Conservation (phyloP, 2,797 vertebrate species). For the Syndactyla subalaris region DNA sequence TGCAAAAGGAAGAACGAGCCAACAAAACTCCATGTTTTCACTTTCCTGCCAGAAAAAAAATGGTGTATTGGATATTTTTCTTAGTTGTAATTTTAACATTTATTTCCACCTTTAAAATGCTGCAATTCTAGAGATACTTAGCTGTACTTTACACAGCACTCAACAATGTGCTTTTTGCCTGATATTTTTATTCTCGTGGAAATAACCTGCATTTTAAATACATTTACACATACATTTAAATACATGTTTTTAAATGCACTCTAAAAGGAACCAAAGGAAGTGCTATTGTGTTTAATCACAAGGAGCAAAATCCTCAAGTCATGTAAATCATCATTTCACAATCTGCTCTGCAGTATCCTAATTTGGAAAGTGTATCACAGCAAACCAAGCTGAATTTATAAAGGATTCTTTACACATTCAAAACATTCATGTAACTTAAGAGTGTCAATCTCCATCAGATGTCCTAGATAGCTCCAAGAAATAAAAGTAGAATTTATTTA, state of each 20-base stretch:
- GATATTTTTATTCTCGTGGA: background rate
- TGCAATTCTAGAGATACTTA: background rate
- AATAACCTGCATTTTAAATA: slow-evolving; percentile 28
- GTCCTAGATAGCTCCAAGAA: background rate
- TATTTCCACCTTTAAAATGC: slow-evolving; percentile 9
- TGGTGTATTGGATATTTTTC: background rate
- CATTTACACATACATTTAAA: background rate
- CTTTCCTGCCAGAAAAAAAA: slow-evolving; percentile 45
- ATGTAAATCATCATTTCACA: slow-evolving; percentile 41
- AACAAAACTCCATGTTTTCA: slow-evolving; percentile 18
- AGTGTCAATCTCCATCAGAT: slow-evolving; percentile 39
- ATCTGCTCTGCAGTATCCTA: slow-evolving; percentile 2
- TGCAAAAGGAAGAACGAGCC: slow-evolving; percentile 13
- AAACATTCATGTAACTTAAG: slow-evolving; percentile 39
- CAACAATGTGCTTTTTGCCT: background rate
- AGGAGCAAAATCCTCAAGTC: slow-evolving; percentile 50
- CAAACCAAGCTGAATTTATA: slow-evolving; percentile 42
- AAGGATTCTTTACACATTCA: slow-evolving; percentile 40
- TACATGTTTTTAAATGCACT: background rate
- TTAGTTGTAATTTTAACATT: slow-evolving; percentile 23
- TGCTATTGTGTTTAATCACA: slow-evolving; percentile 40
- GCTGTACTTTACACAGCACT: background rate
- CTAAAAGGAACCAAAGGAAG: background rate
- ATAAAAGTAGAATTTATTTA: background rate
- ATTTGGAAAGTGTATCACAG: slow-evolving; percentile 41